Percentiles rank a stretch among this genome's conserved stretches.
Evolutionary conservation across 92 coral and sea anemone genomes (phyloP).

Genomic region (Epizoanthus fatuus): DNA sequence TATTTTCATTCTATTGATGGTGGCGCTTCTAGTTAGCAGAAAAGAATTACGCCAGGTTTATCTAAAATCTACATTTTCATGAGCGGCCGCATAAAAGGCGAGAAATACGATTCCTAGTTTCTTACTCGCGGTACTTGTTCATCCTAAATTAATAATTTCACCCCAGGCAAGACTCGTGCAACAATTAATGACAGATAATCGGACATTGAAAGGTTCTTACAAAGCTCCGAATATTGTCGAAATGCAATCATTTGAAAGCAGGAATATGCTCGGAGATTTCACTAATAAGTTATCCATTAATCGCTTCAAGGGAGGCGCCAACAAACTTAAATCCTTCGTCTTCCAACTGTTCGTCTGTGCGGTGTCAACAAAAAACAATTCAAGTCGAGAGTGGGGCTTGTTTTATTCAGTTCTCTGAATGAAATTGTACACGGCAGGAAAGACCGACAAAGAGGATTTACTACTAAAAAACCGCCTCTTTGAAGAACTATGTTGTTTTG

Average conservation of each 20-base stretch:
- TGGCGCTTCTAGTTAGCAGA: background rate
- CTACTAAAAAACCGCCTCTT: background rate
- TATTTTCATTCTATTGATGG: background rate
- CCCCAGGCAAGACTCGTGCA: conserved; percentile 21
- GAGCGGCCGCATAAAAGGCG: conserved; percentile 8
- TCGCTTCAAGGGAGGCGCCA: conserved; percentile 30
- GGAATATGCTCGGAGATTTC: background rate
- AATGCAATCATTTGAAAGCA: conserved; percentile 23
- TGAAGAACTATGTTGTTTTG: background rate
- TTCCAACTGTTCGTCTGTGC: conserved; percentile 2
- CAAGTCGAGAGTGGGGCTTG: background rate
- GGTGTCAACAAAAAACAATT: conserved; percentile 5
- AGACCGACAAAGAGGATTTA: background rate
- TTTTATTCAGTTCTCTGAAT: background rate
- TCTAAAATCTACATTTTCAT: background rate
- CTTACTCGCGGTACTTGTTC: conserved; percentile 26
- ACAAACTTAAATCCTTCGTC: background rate
- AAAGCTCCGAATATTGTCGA: conserved; percentile 24
- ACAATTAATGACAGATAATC: conserved; percentile 36
- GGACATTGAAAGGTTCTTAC: conserved; percentile 19
- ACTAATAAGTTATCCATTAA: conserved; percentile 22
- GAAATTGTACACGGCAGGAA: background rate
- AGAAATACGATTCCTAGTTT: background rate
- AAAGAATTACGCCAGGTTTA: background rate
- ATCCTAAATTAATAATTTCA: conserved; percentile 30